Evolutionary conservation across 2,888 invertebrate species (phyloP).

Genomic region (Heliconius aoede): DNA sequence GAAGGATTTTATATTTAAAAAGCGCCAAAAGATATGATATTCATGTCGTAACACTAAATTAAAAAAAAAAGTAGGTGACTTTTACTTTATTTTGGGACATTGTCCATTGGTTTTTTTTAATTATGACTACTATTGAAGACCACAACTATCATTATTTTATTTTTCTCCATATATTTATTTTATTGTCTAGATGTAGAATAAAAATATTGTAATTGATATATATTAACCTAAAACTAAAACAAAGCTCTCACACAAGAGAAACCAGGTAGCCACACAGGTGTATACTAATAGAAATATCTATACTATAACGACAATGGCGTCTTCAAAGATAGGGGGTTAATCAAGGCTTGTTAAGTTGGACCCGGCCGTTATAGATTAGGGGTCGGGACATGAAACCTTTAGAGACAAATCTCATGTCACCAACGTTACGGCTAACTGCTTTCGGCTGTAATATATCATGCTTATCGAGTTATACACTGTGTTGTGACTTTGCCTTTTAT

Average conservation of each 20-base stretch:
- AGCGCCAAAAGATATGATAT: not conserved
- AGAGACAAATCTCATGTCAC: constrained; percentile 22
- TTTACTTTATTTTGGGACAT: too few relatives aligned
- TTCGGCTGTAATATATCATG: constrained; percentile 7
- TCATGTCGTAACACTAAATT: too few relatives aligned
- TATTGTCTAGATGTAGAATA: too few relatives aligned
- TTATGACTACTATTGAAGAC: too few relatives aligned
- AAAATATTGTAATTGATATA: not conserved
- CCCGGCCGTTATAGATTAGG: constrained; percentile 23
- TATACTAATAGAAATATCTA: not conserved
- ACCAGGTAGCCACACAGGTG: not conserved
- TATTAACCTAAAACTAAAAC: not conserved
- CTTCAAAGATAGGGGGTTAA: constrained; percentile 15
- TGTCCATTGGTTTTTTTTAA: too few relatives aligned
- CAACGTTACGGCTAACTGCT: constrained; percentile 9
- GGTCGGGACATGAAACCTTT: constrained; percentile 9
- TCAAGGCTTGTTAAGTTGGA: constrained; percentile 25
- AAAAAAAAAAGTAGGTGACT: too few relatives aligned
- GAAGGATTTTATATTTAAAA: not conserved
- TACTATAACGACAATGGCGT: constrained; percentile 15
- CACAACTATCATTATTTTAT: too few relatives aligned
- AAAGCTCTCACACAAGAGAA: not conserved
- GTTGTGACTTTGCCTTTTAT: not conserved
- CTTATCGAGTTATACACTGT: not conserved
- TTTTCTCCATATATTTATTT: too few relatives aligned